Percentiles rank a stretch among this genome's conserved stretches.
phyloP scores from a whole-genome alignment of 1,140 invertebrate species.

The Philopotamus ludificatus region DNA sequence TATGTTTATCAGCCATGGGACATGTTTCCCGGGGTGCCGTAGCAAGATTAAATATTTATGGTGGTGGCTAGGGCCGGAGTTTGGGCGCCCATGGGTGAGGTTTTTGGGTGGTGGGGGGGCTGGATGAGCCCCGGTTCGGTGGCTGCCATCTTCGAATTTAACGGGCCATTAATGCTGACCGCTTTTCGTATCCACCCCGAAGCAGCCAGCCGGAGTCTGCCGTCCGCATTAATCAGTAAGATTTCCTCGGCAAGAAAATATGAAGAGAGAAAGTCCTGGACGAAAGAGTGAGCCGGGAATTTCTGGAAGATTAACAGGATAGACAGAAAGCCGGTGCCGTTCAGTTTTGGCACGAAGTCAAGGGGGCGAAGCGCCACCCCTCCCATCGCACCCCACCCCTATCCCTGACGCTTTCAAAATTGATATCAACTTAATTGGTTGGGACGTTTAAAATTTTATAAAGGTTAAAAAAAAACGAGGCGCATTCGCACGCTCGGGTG shows the following conservation, averaged over 20 bases:
- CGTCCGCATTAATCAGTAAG: slow-evolving; percentile 22
- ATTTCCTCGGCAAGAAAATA: slow-evolving; percentile 26
- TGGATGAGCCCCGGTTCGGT: background rate
- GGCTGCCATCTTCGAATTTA: background rate
- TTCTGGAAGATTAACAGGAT: background rate
- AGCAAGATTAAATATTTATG: slow-evolving; percentile 7
- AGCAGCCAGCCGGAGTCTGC: slow-evolving; percentile 3
- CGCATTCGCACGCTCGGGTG: too few relatives aligned
- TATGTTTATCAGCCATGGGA: slow-evolving; percentile 1
- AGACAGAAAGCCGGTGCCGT: slow-evolving; percentile 12
- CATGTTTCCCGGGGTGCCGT: background rate
- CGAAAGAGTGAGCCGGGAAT: background rate
- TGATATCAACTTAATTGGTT: background rate
- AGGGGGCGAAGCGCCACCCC: too few relatives aligned
- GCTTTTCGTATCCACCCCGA: background rate
- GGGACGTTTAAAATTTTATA: background rate
- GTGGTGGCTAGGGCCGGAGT: background rate
- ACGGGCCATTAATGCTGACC: background rate
- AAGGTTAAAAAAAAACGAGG: background rate
- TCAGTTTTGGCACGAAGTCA: slow-evolving; percentile 19
- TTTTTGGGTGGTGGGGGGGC: background rate
- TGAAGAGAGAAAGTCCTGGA: slow-evolving; percentile 10
- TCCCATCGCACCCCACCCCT: too few relatives aligned
- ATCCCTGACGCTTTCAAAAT: too few relatives aligned
- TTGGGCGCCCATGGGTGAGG: too few relatives aligned